phyloP scores from a whole-genome alignment of 2,113 vertebrate species.

The Oxyruncus cristatus region DNA sequence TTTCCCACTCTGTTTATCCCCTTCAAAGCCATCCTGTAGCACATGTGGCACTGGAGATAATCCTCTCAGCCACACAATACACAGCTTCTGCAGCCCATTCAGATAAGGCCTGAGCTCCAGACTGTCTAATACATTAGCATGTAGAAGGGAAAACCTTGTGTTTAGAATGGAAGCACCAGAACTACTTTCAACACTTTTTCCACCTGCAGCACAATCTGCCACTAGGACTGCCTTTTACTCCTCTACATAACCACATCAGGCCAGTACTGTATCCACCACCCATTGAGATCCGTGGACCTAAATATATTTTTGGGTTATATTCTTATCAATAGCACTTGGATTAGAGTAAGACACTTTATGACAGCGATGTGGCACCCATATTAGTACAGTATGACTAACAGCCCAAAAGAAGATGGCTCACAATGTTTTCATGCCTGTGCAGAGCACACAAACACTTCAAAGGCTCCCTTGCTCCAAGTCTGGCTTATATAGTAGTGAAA shows the following conservation, averaged over 20 bases:
- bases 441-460: background rate
- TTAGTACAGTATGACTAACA: background rate
- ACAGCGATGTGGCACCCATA: background rate
- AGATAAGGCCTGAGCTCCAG: background rate
- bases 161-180: background rate
- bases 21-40: background rate
- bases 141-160: background rate
- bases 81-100: background rate
- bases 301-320: background rate
- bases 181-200: background rate
- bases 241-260: background rate
- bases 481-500: rapidly evolving
- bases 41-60: background rate
- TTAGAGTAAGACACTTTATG: background rate
- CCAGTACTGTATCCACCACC: too few species aligned
- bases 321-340: background rate
- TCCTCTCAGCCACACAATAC: background rate
- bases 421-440: background rate
- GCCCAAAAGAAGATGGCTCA: background rate
- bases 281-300: background rate
- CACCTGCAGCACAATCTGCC: background rate
- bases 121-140: rapidly evolving
- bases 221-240: background rate
- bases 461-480: background rate
- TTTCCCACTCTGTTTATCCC: background rate